Conservation (phyloP, 1,140 invertebrate species). For the Diabrotica virgifera region DNA sequence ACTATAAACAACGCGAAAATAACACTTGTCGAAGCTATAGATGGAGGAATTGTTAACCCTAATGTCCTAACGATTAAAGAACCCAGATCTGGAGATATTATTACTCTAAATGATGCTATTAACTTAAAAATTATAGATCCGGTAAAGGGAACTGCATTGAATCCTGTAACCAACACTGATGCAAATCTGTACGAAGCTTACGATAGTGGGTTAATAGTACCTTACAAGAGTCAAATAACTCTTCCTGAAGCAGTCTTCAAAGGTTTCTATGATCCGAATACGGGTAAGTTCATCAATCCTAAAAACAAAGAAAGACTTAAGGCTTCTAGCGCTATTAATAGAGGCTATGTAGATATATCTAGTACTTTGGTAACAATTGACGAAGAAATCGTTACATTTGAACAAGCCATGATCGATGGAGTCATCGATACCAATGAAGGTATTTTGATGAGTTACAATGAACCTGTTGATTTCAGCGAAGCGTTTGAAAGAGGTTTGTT, state of each 20-base stretch:
- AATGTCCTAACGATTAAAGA: constrained; percentile 80
- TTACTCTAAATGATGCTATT: constrained; percentile 80
- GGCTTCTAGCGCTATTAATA: constrained; percentile 58
- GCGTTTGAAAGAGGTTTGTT: constrained; percentile 82
- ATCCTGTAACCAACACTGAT: constrained; percentile 70
- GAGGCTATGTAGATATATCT: constrained; percentile 75
- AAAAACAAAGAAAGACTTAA: constrained; percentile 71
- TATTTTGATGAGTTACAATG: constrained; percentile 59
- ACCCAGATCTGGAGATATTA: constrained; percentile 70
- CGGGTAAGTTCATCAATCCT: constrained; percentile 67
- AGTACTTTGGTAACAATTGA: constrained; percentile 73
- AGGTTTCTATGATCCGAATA: constrained; percentile 75
- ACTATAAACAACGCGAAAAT: constrained; percentile 67
- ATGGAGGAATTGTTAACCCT: constrained; percentile 70
- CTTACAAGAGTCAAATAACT: constrained; percentile 76
- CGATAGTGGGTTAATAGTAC: constrained; percentile 75
- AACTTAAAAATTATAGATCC: constrained; percentile 77
- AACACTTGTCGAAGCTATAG: constrained; percentile 78
- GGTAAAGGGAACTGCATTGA: constrained; percentile 71
- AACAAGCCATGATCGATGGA: constrained; percentile 74
- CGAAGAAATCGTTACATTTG: constrained; percentile 74
- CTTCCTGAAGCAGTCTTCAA: constrained; percentile 83
- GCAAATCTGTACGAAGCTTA: constrained; percentile 76
- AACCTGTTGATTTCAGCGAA: constrained; percentile 78
- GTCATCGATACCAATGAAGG: constrained; percentile 76